These are phyloP conservation scores for Coptotermes formosanus DNA, from an alignment of 1,140 invertebrate genomes.

Conservation along the genomic window DNA sequence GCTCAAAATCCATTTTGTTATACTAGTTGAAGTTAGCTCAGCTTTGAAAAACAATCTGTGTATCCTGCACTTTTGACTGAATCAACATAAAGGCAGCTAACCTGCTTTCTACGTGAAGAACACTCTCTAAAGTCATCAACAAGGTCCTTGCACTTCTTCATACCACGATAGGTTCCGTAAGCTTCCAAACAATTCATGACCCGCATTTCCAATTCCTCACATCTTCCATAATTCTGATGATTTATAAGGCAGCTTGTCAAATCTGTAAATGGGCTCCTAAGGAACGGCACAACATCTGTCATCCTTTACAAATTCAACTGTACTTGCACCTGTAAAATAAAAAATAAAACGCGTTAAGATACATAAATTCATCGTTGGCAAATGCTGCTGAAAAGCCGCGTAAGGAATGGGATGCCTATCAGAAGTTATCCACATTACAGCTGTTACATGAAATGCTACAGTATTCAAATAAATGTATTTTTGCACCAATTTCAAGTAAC, in stretches of 20 bases:
- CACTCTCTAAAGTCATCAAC: constrained; percentile 69
- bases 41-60: too few relatives aligned
- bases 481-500: too few relatives aligned
- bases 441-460: too few relatives aligned
- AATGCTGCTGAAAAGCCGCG: too few relatives aligned
- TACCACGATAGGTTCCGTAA: constrained; percentile 61
- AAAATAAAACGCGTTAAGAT: background rate
- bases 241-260: constrained; percentile 59
- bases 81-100: constrained; percentile 36
- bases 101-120: constrained; percentile 55
- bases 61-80: too few relatives aligned
- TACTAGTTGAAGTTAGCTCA: too few relatives aligned
- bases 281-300: constrained; percentile 48
- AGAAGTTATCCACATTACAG: too few relatives aligned
- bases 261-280: constrained; percentile 66
- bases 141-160: constrained; percentile 56
- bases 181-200: constrained; percentile 72
- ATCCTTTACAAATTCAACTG: background rate
- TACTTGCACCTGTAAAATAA: background rate
- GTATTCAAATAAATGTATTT: too few relatives aligned
- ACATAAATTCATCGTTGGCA: too few relatives aligned
- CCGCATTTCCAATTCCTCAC: constrained; percentile 63
- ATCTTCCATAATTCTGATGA: constrained; percentile 59
- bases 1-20: too few relatives aligned
- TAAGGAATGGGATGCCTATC: too few relatives aligned